Percentiles rank a stretch among this genome's conserved stretches.
Evolutionary conservation across 1,140 invertebrate species (phyloP).

Genomic region (Metaphire vulgaris): DNA sequence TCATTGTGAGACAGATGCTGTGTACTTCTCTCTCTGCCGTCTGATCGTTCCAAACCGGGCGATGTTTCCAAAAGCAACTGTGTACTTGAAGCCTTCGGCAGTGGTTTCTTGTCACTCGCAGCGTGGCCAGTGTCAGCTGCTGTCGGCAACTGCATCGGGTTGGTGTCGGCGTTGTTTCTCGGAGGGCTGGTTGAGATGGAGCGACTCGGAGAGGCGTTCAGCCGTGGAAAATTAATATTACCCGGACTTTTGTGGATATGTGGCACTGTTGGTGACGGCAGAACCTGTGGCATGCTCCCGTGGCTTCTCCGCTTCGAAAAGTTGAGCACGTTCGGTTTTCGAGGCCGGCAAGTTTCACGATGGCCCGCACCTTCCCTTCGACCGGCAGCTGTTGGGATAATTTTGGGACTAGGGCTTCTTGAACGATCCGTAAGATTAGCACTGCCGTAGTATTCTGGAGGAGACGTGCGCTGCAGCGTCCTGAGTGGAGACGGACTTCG

Average conservation of each 20-base stretch:
- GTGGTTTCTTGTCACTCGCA: no score
- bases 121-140: no score
- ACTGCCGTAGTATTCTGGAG: slow-evolving; percentile 53
- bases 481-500: slow-evolving; percentile 71
- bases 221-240: slow-evolving; percentile 80
- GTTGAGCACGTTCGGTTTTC: neutral
- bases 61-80: neutral
- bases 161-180: no score
- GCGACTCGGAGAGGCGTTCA: slow-evolving; percentile 82
- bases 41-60: neutral
- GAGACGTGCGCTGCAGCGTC: slow-evolving; percentile 48
- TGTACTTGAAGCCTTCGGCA: neutral
- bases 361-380: neutral
- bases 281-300: slow-evolving; percentile 39
- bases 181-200: neutral
- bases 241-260: slow-evolving; percentile 40
- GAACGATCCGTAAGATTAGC: slow-evolving; percentile 54
- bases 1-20: neutral
- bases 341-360: slow-evolving; percentile 5
- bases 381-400: slow-evolving; percentile 45
- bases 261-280: slow-evolving; percentile 49
- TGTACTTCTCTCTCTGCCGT: neutral
- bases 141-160: no score
- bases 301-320: neutral
- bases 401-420: slow-evolving; percentile 54